A percentile compares a stretch with the other conserved stretches of the same genome.
Evolutionary conservation across 1,140 invertebrate species (phyloP).

Genomic region (Drosophila nasuta): DNA sequence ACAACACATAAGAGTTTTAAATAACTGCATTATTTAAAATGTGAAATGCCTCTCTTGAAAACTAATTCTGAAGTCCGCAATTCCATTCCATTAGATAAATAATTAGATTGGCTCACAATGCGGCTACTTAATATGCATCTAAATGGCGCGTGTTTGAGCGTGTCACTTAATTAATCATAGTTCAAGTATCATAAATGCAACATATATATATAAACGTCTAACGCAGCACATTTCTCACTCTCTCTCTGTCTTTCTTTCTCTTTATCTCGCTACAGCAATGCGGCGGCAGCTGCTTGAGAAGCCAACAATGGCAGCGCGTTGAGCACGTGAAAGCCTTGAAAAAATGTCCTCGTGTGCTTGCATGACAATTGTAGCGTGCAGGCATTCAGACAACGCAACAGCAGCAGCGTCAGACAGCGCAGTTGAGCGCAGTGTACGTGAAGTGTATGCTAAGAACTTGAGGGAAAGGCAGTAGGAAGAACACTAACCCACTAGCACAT

Average conservation of each 20-base stretch:
- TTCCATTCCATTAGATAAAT: conserved; percentile 1
- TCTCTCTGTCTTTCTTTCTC: conserved; percentile 13
- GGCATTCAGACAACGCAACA: conserved; percentile 78
- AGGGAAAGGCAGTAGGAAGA: conserved; percentile 37
- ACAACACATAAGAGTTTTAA: no score
- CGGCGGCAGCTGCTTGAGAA: conserved; percentile 45
- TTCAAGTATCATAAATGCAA: conserved; percentile 48
- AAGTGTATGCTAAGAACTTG: conserved; percentile 71
- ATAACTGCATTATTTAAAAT: neutral
- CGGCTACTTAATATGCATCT: conserved; percentile 60
- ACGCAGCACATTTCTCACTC: conserved; percentile 16
- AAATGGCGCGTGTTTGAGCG: conserved; percentile 57
- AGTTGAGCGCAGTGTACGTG: conserved; percentile 74
- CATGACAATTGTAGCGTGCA: conserved; percentile 82
- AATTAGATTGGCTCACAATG: conserved; percentile 52
- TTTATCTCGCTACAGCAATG: conserved; percentile 42
- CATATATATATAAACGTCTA: conserved; percentile 14
- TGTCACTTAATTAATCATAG: conserved; percentile 69
- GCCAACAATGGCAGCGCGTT: conserved; percentile 40
- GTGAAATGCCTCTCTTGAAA: neutral
- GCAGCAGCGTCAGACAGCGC: conserved; percentile 58
- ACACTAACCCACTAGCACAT: conserved; percentile 44
- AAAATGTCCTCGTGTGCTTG: conserved; percentile 77
- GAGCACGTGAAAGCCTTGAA: conserved; percentile 72
- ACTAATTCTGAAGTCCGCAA: neutral